Evolutionary conservation across 2,888 invertebrate species (phyloP).

Genomic region (Euphydryas editha): DNA sequence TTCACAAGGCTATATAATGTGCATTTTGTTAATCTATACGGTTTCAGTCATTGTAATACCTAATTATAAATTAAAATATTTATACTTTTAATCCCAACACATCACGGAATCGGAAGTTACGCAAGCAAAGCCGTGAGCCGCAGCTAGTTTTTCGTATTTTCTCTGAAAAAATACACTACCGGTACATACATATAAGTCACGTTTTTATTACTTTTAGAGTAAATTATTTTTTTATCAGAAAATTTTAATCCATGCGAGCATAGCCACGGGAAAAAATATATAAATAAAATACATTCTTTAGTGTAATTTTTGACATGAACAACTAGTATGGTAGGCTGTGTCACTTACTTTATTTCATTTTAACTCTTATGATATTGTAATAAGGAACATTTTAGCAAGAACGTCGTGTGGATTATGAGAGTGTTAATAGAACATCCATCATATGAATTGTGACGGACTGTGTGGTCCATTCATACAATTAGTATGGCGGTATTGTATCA

Average conservation of each 20-base stretch:
- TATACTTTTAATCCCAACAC: background rate
- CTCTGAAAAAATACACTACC: too few relatives aligned
- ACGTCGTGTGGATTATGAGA: slow-evolving; percentile 12
- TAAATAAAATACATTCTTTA: background rate
- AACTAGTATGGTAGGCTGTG: background rate
- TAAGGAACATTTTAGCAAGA: background rate
- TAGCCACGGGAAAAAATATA: background rate
- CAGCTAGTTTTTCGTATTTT: background rate
- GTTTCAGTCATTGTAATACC: too few relatives aligned
- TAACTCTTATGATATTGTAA: background rate
- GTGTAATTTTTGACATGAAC: background rate
- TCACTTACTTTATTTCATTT: background rate
- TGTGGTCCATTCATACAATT: slow-evolving; percentile 36
- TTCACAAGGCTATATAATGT: too few relatives aligned
- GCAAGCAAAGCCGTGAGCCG: background rate
- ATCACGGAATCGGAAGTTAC: background rate
- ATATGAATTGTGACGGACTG: slow-evolving; percentile 23
- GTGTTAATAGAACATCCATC: slow-evolving; percentile 38
- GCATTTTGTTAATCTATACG: too few relatives aligned
- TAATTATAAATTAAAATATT: too few relatives aligned
- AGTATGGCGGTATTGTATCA: slow-evolving; percentile 18
- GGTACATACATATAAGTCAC: too few relatives aligned
- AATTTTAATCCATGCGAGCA: background rate
- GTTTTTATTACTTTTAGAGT: too few relatives aligned
- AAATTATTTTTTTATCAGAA: background rate